A percentile compares a stretch with the other conserved stretches of the same genome.
These are phyloP conservation scores for Chymomyza caudatula DNA, from an alignment of 2,888 invertebrate species.

Conservation along the genomic window DNA sequence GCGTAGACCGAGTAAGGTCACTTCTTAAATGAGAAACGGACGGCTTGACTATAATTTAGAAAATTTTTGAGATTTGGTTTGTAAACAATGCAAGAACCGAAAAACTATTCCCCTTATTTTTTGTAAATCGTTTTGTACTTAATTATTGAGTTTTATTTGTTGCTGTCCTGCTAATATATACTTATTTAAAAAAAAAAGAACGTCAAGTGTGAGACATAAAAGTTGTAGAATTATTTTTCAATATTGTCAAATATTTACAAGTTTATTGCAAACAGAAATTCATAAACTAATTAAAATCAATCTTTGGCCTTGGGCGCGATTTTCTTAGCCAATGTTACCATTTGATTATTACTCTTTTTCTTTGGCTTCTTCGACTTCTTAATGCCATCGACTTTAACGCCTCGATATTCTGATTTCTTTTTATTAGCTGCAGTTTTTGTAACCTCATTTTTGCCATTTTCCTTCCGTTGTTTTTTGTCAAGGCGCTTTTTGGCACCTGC, in stretches of 20 bases:
- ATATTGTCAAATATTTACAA: neutral
- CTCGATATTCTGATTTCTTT: constrained; percentile 74
- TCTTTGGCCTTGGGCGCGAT: constrained; percentile 70
- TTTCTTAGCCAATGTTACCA: constrained; percentile 73
- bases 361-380: constrained; percentile 69
- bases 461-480: constrained; percentile 42
- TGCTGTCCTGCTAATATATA: too few relatives aligned
- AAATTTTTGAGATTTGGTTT: too few relatives aligned
- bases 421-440: constrained; percentile 19
- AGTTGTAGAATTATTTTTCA: neutral
- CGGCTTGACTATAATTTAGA: too few relatives aligned
- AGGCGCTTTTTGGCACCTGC: constrained; percentile 48
- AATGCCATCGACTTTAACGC: constrained; percentile 66
- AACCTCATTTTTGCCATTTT: constrained; percentile 17
- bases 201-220: too few relatives aligned
- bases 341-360: constrained; percentile 60
- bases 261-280: neutral
- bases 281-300: neutral
- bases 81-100: too few relatives aligned
- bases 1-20: too few relatives aligned
- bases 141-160: too few relatives aligned
- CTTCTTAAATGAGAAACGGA: too few relatives aligned
- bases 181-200: too few relatives aligned
- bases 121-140: too few relatives aligned
- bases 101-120: too few relatives aligned